phyloP scores from a whole-genome alignment of 1,140 invertebrate genomes.

The Ceratosolen fusciceps region DNA sequence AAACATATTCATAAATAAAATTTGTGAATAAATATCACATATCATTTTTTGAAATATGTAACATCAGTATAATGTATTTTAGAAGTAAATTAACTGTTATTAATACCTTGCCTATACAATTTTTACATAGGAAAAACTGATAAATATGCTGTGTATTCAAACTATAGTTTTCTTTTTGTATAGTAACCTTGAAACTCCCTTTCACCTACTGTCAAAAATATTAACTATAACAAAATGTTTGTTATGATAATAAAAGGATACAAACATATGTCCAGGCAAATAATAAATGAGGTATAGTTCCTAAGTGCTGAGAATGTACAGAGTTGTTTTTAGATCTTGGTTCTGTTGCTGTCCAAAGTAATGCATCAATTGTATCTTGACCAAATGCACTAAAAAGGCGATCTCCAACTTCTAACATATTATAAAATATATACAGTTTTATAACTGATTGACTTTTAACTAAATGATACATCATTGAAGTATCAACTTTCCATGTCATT shows the following conservation, averaged over 20 bases:
- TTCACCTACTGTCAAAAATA: too few relatives aligned
- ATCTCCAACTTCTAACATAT: conserved; percentile 99
- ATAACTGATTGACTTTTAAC: conserved; percentile 99
- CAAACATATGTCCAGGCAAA: conserved; percentile 94
- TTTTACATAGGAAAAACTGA: too few relatives aligned
- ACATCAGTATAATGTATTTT: too few relatives aligned
- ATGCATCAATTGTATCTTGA: conserved; percentile 96
- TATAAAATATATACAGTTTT: conserved; percentile 99
- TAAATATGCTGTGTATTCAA: too few relatives aligned
- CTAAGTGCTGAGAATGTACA: conserved; percentile 84
- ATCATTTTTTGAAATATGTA: too few relatives aligned
- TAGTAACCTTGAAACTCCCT: too few relatives aligned
- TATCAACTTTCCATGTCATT: conserved; percentile 93
- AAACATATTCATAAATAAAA: too few relatives aligned
- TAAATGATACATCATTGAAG: conserved; percentile 98
- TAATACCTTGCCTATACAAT: too few relatives aligned
- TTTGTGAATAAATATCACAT: too few relatives aligned
- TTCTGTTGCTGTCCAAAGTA: conserved; percentile 98
- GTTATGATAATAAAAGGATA: conserved; percentile 92
- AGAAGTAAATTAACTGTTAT: too few relatives aligned
- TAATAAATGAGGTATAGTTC: conserved; percentile 88
- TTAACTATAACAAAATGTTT: too few relatives aligned
- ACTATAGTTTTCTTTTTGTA: too few relatives aligned
- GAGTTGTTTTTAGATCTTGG: conserved; percentile 77
- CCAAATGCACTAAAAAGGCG: conserved; percentile 96